Evolutionary conservation across 1,140 invertebrate species (phyloP).

Genomic region (Drosophila ficusphila): DNA sequence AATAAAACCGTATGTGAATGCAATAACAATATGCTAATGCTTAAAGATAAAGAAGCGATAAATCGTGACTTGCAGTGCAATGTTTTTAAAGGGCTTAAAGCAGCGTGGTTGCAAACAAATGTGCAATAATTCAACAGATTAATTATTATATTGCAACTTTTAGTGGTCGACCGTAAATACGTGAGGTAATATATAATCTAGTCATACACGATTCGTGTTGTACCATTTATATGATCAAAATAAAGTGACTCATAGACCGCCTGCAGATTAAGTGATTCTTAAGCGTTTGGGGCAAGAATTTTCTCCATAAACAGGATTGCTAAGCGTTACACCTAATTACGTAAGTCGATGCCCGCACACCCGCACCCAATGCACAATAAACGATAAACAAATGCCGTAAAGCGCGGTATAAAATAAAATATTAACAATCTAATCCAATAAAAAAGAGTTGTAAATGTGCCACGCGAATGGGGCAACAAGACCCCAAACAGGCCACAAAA

Average conservation of each 20-base stretch:
- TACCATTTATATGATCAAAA: neutral
- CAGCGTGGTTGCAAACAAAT: neutral
- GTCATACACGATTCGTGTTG: no score
- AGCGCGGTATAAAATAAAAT: slow-evolving; percentile 36
- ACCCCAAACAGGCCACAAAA: slow-evolving; percentile 30
- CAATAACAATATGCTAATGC: slow-evolving; percentile 36
- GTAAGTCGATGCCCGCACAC: neutral
- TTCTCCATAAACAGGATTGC: slow-evolving; percentile 4
- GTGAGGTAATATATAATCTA: neutral
- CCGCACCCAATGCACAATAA: slow-evolving; percentile 3
- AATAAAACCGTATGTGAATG: slow-evolving; percentile 18
- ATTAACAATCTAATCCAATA: slow-evolving; percentile 56
- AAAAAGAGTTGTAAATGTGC: slow-evolving; percentile 52
- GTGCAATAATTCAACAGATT: neutral
- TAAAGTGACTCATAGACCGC: slow-evolving; percentile 12
- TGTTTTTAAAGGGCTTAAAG: neutral
- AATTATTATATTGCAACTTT: neutral
- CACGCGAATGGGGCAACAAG: slow-evolving; percentile 33
- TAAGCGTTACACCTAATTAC: slow-evolving; percentile 31
- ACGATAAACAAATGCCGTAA: slow-evolving; percentile 25
- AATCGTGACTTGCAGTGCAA: slow-evolving; percentile 14
- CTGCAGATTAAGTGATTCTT: slow-evolving; percentile 20
- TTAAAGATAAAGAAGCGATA: slow-evolving; percentile 15
- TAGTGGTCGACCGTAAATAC: neutral
- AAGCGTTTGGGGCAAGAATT: neutral